A percentile compares a stretch with the other conserved stretches of the same genome.
Evolutionary conservation across 2,113 vertebrate genomes (phyloP).

Genomic region (Lanius ludovicianus): DNA sequence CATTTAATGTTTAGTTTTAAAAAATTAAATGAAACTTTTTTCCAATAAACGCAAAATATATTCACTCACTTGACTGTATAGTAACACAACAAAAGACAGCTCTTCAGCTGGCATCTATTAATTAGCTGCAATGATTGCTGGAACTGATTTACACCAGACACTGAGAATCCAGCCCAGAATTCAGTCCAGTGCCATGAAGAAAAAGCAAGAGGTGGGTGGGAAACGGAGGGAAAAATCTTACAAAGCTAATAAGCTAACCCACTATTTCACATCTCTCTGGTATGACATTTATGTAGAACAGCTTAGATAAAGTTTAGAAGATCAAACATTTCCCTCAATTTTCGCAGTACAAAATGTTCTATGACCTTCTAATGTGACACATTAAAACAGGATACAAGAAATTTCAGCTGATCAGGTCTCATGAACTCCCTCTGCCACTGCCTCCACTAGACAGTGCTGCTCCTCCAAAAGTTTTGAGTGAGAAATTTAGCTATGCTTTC

Average conservation of each 20-base stretch:
- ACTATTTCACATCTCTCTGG: not conserved
- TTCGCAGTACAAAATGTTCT: not conserved
- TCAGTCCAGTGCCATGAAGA: not conserved
- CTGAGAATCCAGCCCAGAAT: conserved; percentile 25
- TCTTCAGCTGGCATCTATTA: conserved; percentile 28
- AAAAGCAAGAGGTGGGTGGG: not conserved
- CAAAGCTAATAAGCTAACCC: not conserved
- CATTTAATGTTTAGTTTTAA: not conserved
- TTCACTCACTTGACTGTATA: conserved; percentile 8
- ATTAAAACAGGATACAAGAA: not conserved
- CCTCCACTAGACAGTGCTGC: not conserved
- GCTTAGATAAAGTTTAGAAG: conserved; percentile 3
- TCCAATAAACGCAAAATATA: not conserved
- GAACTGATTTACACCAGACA: conserved; percentile 16
- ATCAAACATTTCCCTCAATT: not conserved
- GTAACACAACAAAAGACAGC: conserved; percentile 24
- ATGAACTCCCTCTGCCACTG: not conserved
- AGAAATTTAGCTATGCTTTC: not conserved
- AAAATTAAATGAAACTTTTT: conserved; percentile 24
- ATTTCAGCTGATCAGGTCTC: not conserved
- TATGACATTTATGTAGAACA: not conserved
- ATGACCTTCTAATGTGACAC: conserved; percentile 34
- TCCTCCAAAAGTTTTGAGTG: conserved; percentile 15
- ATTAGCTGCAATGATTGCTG: not conserved
- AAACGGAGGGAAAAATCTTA: not conserved